Evolutionary conservation across 2,797 vertebrate species (phyloP).

Genomic region (Craterocephalus amniculus): DNA sequence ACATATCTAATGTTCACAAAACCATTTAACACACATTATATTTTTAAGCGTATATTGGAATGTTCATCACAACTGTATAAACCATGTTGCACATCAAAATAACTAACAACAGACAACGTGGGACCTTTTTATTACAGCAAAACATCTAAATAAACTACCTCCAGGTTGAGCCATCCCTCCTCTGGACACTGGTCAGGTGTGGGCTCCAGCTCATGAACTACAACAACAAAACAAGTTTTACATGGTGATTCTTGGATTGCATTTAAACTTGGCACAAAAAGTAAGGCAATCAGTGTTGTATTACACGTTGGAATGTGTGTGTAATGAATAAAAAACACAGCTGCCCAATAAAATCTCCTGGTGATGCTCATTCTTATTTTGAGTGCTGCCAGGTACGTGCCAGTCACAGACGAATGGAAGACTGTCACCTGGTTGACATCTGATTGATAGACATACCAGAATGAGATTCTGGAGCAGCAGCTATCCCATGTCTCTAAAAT

Average conservation of each 20-base stretch:
- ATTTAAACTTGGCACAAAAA: not conserved
- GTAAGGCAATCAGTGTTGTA: no score
- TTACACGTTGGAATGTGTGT: no score
- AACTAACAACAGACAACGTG: not conserved
- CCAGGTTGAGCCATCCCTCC: constrained; percentile 74
- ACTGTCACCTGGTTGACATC: no score
- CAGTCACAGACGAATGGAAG: no score
- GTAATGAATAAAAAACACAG: no score
- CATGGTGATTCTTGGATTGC: not conserved
- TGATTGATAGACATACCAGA: no score
- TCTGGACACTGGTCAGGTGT: constrained; percentile 87
- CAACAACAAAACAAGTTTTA: constrained; percentile 4
- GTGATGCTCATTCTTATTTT: no score
- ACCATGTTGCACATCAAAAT: no score
- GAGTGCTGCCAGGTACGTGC: no score
- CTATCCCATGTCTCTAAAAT: no score
- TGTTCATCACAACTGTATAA: not conserved
- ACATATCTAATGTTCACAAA: not conserved
- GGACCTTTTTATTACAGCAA: not conserved
- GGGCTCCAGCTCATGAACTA: constrained; percentile 91
- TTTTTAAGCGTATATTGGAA: not conserved
- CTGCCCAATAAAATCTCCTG: no score
- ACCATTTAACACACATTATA: not conserved
- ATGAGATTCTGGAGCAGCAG: no score
- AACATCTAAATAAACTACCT: constrained; percentile 12